These are phyloP conservation scores for Pedicia rivosa DNA, from an alignment of 2,888 invertebrate species.

Conservation along the genomic window DNA sequence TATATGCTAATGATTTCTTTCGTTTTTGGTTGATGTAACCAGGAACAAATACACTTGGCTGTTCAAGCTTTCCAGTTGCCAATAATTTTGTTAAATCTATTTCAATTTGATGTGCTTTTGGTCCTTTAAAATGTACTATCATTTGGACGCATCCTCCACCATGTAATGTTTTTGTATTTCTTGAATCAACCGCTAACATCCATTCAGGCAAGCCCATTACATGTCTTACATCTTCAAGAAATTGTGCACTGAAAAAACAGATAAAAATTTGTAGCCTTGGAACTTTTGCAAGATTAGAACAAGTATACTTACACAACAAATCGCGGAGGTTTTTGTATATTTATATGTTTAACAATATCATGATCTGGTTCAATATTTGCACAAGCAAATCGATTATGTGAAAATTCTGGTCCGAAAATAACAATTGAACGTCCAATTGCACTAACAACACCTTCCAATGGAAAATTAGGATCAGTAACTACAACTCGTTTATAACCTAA, in stretches of 20 bases:
- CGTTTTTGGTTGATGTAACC: slow-evolving; percentile 57
- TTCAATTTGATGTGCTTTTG: slow-evolving; percentile 62
- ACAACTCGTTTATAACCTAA: slow-evolving; percentile 62
- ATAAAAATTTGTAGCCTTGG: slow-evolving; percentile 1
- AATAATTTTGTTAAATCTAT: slow-evolving; percentile 58
- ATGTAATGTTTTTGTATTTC: slow-evolving; percentile 62
- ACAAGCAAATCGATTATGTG: slow-evolving; percentile 62
- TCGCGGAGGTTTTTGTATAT: slow-evolving; percentile 70
- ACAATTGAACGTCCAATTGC: slow-evolving; percentile 77
- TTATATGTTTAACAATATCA: slow-evolving; percentile 78
- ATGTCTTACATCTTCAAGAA: slow-evolving; percentile 61
- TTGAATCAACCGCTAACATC: slow-evolving; percentile 73
- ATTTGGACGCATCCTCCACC: slow-evolving; percentile 69
- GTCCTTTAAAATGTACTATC: slow-evolving; percentile 72
- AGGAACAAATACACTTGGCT: slow-evolving; percentile 61
- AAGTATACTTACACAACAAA: slow-evolving; percentile 64
- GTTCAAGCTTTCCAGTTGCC: slow-evolving; percentile 53
- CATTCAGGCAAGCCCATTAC: slow-evolving; percentile 80
- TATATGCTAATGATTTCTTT: slow-evolving; percentile 52
- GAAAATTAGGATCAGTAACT: slow-evolving; percentile 74
- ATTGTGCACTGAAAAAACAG: slow-evolving; percentile 53
- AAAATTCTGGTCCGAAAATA: slow-evolving; percentile 58
- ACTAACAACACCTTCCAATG: slow-evolving; percentile 58
- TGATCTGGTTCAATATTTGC: slow-evolving; percentile 84
- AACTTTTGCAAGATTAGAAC: neutral